Conservation (phyloP, 2,797 vertebrate genomes). For the Morus bassanus region DNA sequence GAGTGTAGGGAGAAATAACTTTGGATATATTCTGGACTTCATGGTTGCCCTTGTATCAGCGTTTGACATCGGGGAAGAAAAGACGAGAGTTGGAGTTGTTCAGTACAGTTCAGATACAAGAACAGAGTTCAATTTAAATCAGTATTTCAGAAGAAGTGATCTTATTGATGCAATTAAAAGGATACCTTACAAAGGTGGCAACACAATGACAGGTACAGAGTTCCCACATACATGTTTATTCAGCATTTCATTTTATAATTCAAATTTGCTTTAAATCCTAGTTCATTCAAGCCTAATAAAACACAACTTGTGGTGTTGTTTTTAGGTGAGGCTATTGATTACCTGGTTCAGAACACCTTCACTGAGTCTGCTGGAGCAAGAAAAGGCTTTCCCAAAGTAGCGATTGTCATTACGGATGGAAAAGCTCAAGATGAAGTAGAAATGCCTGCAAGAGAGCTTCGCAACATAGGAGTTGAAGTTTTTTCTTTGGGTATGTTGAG, state of each 20-base stretch:
- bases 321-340: slow-evolving; percentile 88
- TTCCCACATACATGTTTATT: not conserved
- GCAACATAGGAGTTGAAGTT: slow-evolving; percentile 88
- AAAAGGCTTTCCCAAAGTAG: slow-evolving; percentile 88
- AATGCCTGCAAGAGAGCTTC: slow-evolving; percentile 83
- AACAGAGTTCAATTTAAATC: slow-evolving; percentile 88
- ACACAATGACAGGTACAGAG: slow-evolving; percentile 87
- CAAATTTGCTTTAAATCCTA: not conserved
- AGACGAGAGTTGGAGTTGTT: slow-evolving; percentile 89
- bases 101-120: slow-evolving; percentile 86
- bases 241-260: not conserved
- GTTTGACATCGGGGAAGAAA: slow-evolving; percentile 89
- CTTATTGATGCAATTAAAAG: slow-evolving; percentile 86
- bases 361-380: slow-evolving; percentile 85
- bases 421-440: slow-evolving; percentile 89
- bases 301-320: not conserved
- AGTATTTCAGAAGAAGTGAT: slow-evolving; percentile 78
- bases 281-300: not conserved
- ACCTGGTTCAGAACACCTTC: slow-evolving; percentile 84
- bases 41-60: slow-evolving; percentile 85
- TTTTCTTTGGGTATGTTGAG: slow-evolving; percentile 87
- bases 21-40: slow-evolving; percentile 85
- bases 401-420: slow-evolving; percentile 91
- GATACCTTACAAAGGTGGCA: slow-evolving; percentile 88
- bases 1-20: slow-evolving; percentile 87